phyloP scores from a whole-genome alignment of 2,113 vertebrate genomes.

The Bettongia penicillata region DNA sequence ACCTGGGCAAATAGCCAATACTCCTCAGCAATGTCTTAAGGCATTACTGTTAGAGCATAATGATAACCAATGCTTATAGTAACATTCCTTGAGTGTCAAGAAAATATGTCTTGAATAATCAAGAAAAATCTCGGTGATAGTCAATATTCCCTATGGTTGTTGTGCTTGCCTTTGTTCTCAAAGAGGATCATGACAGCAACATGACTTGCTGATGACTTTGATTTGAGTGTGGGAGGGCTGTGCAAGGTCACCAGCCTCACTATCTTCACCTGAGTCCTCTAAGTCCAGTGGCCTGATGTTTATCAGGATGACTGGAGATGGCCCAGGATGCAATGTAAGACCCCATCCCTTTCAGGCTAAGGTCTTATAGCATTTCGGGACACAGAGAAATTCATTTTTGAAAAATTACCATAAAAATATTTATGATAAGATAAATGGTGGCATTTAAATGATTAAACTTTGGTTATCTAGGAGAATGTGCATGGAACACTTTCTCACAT shows the following conservation, averaged over 20 bases:
- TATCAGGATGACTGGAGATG: no score
- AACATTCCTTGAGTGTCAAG: neutral
- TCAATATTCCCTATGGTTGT: neutral
- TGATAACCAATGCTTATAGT: neutral
- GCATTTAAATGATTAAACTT: neutral
- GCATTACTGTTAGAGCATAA: neutral
- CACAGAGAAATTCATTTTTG: neutral
- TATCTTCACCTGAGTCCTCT: no score
- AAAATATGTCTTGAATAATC: neutral
- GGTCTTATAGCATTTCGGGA: neutral
- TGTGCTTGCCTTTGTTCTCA: no score
- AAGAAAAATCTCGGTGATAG: neutral
- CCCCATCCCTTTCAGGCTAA: no score
- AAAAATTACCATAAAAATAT: neutral
- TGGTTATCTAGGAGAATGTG: neutral
- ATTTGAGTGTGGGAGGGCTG: no score
- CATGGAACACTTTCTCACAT: neutral
- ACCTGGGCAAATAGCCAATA: neutral
- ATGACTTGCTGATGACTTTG: no score
- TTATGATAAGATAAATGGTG: neutral
- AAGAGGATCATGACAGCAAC: no score
- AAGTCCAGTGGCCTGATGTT: no score
- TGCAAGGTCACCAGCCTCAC: no score
- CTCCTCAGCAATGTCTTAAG: neutral
- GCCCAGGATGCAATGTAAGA: no score